Evolutionary conservation across 2,797 vertebrate genomes (phyloP).

Genomic region (Rhyacichthys aspro): DNA sequence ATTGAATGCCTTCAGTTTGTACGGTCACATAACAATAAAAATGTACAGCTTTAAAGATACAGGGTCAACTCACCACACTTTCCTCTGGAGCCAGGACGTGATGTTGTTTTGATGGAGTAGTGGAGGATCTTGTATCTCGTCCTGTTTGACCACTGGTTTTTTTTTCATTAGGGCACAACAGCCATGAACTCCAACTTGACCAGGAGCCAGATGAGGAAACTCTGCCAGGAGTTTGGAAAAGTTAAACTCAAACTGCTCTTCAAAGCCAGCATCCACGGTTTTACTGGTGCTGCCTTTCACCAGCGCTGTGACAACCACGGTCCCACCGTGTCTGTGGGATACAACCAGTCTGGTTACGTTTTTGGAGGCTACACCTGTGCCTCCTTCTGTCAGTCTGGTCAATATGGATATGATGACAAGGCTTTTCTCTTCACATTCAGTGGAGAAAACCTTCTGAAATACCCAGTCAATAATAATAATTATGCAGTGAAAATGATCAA

Average conservation of each 20-base stretch:
- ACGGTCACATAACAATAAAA: too few species aligned
- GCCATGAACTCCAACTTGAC: slow-evolving; percentile 34
- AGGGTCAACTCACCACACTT: too few species aligned
- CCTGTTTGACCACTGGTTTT: too few species aligned
- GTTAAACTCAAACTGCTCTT: slow-evolving; percentile 55
- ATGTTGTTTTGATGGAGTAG: too few species aligned
- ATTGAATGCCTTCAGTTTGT: too few species aligned
- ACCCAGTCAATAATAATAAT: fast-evolving
- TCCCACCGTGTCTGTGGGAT: slow-evolving; percentile 73
- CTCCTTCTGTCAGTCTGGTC: slow-evolving; percentile 44
- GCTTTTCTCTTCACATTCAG: slow-evolving; percentile 65
- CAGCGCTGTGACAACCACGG: slow-evolving; percentile 54
- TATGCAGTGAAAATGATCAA: fast-evolving
- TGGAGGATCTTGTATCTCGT: too few species aligned
- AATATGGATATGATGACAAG: slow-evolving; percentile 26
- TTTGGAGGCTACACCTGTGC: slow-evolving; percentile 69
- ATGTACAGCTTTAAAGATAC: too few species aligned
- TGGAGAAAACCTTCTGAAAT: slow-evolving; percentile 17
- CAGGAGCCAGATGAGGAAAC: slow-evolving; percentile 6
- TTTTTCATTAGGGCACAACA: too few species aligned
- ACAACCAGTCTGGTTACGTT: slow-evolving; percentile 50
- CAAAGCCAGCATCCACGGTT: slow-evolving; percentile 67
- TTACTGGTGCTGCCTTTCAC: slow-evolving; percentile 54
- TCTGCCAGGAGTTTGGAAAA: slow-evolving; percentile 43
- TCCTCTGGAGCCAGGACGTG: too few species aligned